Conservation (phyloP, 2,113 vertebrate species). For the Halichoeres trimaculatus region DNA sequence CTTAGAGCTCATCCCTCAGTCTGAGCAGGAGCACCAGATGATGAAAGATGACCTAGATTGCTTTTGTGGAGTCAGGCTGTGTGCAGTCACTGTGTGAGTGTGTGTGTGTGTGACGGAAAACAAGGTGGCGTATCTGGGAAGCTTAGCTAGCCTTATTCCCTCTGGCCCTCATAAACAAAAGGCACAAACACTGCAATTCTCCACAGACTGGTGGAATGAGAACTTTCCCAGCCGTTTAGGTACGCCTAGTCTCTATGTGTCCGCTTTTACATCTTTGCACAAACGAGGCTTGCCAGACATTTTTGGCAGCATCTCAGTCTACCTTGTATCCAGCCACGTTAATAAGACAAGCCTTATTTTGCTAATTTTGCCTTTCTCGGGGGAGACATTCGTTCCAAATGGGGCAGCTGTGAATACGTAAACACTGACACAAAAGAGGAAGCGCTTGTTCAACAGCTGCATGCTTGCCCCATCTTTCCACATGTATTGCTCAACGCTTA, state of each 20-base stretch:
- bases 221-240: conserved; percentile 55
- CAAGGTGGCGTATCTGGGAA: conserved; percentile 62
- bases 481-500: background rate
- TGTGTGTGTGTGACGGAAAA: conserved; percentile 64
- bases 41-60: conserved; percentile 81
- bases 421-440: conserved; percentile 34
- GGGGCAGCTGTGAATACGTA: conserved; percentile 47
- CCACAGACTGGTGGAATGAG: conserved; percentile 56
- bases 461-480: conserved; percentile 4
- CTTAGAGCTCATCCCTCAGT: conserved; percentile 54
- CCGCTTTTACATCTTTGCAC: conserved; percentile 41
- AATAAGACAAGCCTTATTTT: conserved; percentile 49
- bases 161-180: conserved; percentile 64
- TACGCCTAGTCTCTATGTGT: conserved; percentile 35
- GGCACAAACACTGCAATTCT: conserved; percentile 58
- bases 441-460: background rate
- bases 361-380: conserved; percentile 53
- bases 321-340: conserved; percentile 50
- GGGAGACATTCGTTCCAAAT: conserved; percentile 54
- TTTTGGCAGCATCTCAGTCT: conserved; percentile 45
- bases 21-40: conserved; percentile 60
- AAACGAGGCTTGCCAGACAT: conserved; percentile 41
- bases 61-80: conserved; percentile 54
- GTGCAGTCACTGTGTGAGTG: conserved; percentile 42
- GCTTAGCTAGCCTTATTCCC: conserved; percentile 63